Base-by-base conservation (phyloP, 2,888 invertebrate genomes). In the Amblyteles armatorius region DNA sequence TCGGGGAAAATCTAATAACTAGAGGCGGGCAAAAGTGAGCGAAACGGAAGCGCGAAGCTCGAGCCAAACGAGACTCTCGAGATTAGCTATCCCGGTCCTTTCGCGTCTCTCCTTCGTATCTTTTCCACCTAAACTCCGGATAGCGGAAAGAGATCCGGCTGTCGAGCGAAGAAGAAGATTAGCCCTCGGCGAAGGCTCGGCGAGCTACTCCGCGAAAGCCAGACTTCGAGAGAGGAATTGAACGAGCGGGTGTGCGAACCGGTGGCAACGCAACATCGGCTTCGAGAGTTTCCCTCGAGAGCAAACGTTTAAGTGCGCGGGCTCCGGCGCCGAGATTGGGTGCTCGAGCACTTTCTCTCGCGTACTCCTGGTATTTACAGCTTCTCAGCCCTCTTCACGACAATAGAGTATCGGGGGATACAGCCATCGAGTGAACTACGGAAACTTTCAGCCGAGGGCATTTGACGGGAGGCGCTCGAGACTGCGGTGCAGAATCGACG, bases 291-390 rank as follows among this genome's bases (percentile, higher is more conserved):
- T 65, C 67, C 48, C 63, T 57, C 19, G 44, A 74, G 60, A 82
- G 76, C 29, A 68, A 79, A 76, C 76, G 82, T 71, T 65, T 40
- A 76, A 82, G 79, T 85, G 72, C 79, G 82, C 69, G 60, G 79
- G 33, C 63, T 63, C 82, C 79, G 79, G 76, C 79, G 79, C 65
- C 85, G 85, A 82, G 82, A 85, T 85, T 85, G 79, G 76, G 71
- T 79, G 63, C 76, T 72, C 72, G 76, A 79, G 72, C 26, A 72
- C 76, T 82, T 79, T 74, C 82, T 71, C 82, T 44, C 76, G 40
- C 68, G 68, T 69, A 63, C 40, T 48, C 73, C 68, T 36, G 52
- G 63, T 68, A 44, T 63, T 60, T 44, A 67, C 65, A 79, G 74
- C 72, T 82, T 74, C 16, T 52, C 57, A 19, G 19, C 52, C 7